phyloP scores from a whole-genome alignment of 2,797 vertebrate genomes.

The Ambastaia sidthimunki region DNA sequence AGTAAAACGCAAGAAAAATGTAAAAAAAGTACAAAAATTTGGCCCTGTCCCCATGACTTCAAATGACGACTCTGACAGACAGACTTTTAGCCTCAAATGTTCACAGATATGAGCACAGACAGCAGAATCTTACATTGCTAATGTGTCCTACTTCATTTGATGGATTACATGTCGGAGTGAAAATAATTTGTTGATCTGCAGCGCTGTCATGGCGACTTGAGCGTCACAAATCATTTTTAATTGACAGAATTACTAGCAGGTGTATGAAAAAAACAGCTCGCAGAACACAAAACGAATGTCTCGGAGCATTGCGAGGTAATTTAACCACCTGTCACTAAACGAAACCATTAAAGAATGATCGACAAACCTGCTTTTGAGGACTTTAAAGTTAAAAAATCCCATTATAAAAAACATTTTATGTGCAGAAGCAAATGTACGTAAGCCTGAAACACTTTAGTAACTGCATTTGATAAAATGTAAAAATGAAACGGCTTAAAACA shows the following conservation, averaged over 20 bases:
- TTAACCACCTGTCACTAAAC: conserved; percentile 41
- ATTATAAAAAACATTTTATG: conserved; percentile 1
- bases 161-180: conserved; percentile 49
- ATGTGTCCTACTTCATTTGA: conserved; percentile 52
- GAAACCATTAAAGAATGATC: conserved; percentile 23
- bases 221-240: conserved; percentile 64
- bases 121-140: conserved; percentile 24
- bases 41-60: background rate
- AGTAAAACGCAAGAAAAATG: background rate
- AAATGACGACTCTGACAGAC: background rate
- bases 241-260: conserved; percentile 54
- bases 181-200: conserved; percentile 44
- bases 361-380: conserved; percentile 31
- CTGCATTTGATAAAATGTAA: background rate
- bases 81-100: conserved; percentile 15
- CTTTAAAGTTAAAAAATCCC: conserved; percentile 6
- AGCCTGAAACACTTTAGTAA: background rate
- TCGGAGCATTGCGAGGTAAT: conserved; percentile 17
- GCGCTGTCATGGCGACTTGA: conserved; percentile 42
- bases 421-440: background rate
- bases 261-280: conserved; percentile 17
- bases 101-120: conserved; percentile 34
- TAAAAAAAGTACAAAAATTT: background rate
- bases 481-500: background rate
- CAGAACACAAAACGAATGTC: conserved; percentile 51